A percentile compares a stretch with the other conserved stretches of the same genome.
Conservation (phyloP, 1,140 invertebrate species). For the Hetaerina americana region DNA sequence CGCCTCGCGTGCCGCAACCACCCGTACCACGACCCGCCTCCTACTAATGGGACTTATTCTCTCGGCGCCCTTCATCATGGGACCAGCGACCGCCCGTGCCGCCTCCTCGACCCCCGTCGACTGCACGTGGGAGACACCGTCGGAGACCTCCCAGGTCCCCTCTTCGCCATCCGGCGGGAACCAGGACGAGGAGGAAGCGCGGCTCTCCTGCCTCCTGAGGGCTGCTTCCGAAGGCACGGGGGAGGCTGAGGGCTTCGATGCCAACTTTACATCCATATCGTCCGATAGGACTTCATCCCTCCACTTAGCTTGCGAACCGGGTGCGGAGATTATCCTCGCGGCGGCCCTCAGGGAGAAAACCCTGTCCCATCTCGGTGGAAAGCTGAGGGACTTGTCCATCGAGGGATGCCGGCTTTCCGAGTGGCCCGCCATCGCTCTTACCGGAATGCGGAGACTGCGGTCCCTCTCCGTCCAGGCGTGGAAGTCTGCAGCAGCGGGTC, state of each 20-base stretch:
- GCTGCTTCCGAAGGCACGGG: background rate
- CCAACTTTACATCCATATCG: background rate
- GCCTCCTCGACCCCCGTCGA: background rate
- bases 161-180: too few relatives aligned
- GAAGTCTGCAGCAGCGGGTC: conserved; percentile 14
- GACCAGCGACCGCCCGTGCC: background rate
- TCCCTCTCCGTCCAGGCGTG: conserved; percentile 56
- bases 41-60: background rate
- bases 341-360: background rate
- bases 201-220: background rate
- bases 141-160: background rate
- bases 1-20: background rate
- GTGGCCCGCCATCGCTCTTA: conserved; percentile 58
- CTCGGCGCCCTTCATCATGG: background rate
- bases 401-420: conserved; percentile 72
- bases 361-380: conserved; percentile 15
- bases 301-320: background rate
- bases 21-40: background rate
- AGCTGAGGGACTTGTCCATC: conserved; percentile 61
- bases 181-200: background rate
- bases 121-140: background rate
- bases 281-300: background rate
- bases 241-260: background rate
- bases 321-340: background rate
- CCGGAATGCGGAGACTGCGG: conserved; percentile 56